Base-by-base conservation (phyloP, 2,113 vertebrate species). In the Leucosticte australis region DNA sequence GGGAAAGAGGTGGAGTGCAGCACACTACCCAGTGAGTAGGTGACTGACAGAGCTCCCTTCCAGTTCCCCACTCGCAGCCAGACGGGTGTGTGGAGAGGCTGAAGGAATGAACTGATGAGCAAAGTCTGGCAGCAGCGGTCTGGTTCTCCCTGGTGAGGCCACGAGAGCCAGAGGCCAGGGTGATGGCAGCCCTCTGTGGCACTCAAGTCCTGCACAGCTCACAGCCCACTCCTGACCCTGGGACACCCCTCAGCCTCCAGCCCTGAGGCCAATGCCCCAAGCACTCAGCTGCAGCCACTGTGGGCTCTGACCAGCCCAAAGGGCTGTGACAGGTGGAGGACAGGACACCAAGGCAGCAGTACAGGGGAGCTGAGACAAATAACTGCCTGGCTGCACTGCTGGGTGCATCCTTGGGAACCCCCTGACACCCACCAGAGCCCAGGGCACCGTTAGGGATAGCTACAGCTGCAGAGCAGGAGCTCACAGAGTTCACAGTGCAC, bases 71-170 rank as follows among this genome's bases (percentile, higher is more conserved):
- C 20, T 20, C 3, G 0, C 59, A 56, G 82, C 64, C 46, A 24
- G 39, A 6, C 0, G 0, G 1, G 64, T 13, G 27, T 0, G 0
- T 3, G 15, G 23, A 12, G 12, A 6, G n/a, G 56, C 33, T 6
- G 16, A 39, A 44, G 5, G 52, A 87, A n/a, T 8, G 4, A 47
- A 21, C 13, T 0, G 0, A 11, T 2, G 26, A 47, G 24, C 27
- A 19, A 41, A 60, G n/a, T 14, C 62, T 83, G n/a, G 39, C 62
- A 41, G n/a, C 41, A 47, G n/a, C 3, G 39, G 5, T 69, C 68
- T 76, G 41, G 3, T 52, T 26, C 15, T 59, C 11, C n/a, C 33
- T 22, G 42, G 14, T 2, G 9, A 50, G 47, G 60, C 46, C 14
- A 8, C 0, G 0, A 35, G 64, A 62, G 41, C 17, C 71, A 71